phyloP scores from a whole-genome alignment of 2,888 invertebrate genomes.

The Theristus sp. region DNA sequence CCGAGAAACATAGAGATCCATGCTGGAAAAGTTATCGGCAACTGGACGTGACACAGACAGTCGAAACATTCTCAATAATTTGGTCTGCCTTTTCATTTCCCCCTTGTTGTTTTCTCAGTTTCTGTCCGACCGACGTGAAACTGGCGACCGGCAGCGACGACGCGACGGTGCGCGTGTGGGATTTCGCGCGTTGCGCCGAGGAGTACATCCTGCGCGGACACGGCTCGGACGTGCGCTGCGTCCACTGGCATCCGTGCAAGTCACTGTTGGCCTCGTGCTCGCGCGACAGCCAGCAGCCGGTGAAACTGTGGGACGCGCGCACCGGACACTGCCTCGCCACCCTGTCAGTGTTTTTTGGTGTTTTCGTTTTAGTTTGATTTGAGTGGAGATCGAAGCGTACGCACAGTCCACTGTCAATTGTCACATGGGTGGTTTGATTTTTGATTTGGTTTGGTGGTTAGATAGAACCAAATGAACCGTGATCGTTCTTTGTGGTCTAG shows the following conservation, averaged over 20 bases:
- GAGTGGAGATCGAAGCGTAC: neutral
- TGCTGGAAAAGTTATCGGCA: too few relatives aligned
- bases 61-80: too few relatives aligned
- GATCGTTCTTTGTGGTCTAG: too few relatives aligned
- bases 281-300: constrained; percentile 93
- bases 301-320: constrained; percentile 98
- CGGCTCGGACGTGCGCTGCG: constrained; percentile 32
- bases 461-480: too few relatives aligned
- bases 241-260: constrained; percentile 98
- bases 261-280: constrained; percentile 76
- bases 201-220: constrained; percentile 55
- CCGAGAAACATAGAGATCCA: too few relatives aligned
- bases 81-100: neutral
- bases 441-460: too few relatives aligned
- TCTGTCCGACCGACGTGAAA: constrained; percentile 95
- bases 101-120: constrained; percentile 46
- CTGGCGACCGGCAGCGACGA: constrained; percentile 98
- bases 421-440: neutral
- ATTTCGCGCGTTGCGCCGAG: constrained; percentile 78
- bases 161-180: constrained; percentile 94
- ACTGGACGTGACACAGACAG: too few relatives aligned
- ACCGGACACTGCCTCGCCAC: constrained; percentile 83
- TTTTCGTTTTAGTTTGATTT: neutral
- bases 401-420: neutral
- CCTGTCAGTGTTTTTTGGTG: constrained; percentile 46